These are phyloP conservation scores for Taeniopygia guttata DNA, from an alignment of 2,797 vertebrate species.

Conservation along the genomic window DNA sequence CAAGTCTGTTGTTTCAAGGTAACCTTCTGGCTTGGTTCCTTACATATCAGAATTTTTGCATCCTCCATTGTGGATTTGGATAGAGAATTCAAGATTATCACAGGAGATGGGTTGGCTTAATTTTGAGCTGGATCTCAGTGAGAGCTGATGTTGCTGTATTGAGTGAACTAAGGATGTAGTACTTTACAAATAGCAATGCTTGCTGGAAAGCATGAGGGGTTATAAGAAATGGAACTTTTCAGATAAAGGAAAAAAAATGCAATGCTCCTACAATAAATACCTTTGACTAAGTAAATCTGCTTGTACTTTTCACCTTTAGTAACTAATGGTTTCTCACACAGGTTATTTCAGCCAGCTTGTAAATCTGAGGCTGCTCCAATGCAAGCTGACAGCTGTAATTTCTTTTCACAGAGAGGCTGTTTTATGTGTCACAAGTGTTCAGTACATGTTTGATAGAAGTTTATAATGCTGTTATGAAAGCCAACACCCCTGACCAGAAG, in stretches of 20 bases:
- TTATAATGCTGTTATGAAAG: constrained; percentile 76
- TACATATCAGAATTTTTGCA: not conserved
- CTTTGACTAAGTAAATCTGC: constrained; percentile 68
- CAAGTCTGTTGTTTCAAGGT: constrained; percentile 54
- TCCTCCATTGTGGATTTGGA: not conserved
- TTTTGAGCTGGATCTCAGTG: not conserved
- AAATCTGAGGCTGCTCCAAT: constrained; percentile 80
- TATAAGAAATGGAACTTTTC: constrained; percentile 28
- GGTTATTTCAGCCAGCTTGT: constrained; percentile 73
- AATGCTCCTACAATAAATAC: constrained; percentile 45
- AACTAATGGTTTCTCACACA: constrained; percentile 64
- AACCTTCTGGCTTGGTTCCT: constrained; percentile 55
- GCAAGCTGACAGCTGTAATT: constrained; percentile 84
- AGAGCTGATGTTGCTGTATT: not conserved
- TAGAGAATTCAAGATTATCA: not conserved
- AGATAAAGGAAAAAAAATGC: not conserved
- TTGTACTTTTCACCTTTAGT: constrained; percentile 72
- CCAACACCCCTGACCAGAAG: constrained; percentile 69
- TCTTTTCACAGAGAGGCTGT: constrained; percentile 79
- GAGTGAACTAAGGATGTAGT: not conserved
- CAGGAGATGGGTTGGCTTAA: not conserved
- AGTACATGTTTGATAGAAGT: constrained; percentile 78
- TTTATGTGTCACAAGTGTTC: constrained; percentile 85
- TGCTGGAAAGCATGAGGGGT: not conserved
- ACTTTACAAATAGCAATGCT: not conserved